These are phyloP conservation scores for Tragelaphus eurycerus DNA, from an alignment of 2,797 vertebrate species.

Conservation along the genomic window DNA sequence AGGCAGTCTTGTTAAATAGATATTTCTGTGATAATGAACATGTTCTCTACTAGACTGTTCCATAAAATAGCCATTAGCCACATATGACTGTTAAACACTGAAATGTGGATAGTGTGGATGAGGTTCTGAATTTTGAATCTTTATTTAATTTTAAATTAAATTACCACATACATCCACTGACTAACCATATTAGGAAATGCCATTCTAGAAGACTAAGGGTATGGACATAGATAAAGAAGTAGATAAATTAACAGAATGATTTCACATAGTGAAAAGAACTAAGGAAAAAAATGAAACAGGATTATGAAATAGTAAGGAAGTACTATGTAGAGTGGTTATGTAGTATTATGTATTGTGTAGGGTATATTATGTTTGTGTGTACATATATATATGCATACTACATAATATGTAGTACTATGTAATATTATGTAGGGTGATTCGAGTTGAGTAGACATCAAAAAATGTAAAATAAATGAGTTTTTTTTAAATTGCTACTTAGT, in stretches of 20 bases:
- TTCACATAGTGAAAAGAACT: not conserved
- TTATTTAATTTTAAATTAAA: slow-evolving; percentile 17
- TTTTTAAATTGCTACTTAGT: not conserved
- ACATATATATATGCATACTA: not conserved
- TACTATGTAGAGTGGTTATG: not conserved
- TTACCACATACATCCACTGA: not conserved
- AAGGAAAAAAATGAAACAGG: not conserved
- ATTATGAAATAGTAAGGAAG: not conserved
- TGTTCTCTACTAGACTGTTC: not conserved
- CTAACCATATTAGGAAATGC: not conserved
- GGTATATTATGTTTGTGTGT: not conserved
- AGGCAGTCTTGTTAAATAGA: not conserved
- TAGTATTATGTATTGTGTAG: not conserved
- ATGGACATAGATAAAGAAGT: not conserved
- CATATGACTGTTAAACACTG: not conserved
- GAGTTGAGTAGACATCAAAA: not conserved
- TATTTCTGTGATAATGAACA: not conserved
- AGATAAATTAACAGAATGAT: not conserved
- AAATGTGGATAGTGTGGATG: not conserved
- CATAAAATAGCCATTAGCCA: not conserved
- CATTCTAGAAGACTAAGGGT: not conserved
- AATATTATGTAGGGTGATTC: not conserved
- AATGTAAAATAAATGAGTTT: not conserved
- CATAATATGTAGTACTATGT: not conserved
- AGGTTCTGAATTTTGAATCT: not conserved